Evolutionary conservation across 2,797 vertebrate species (phyloP).

Genomic region (Melanotaenia parkinsoni): DNA sequence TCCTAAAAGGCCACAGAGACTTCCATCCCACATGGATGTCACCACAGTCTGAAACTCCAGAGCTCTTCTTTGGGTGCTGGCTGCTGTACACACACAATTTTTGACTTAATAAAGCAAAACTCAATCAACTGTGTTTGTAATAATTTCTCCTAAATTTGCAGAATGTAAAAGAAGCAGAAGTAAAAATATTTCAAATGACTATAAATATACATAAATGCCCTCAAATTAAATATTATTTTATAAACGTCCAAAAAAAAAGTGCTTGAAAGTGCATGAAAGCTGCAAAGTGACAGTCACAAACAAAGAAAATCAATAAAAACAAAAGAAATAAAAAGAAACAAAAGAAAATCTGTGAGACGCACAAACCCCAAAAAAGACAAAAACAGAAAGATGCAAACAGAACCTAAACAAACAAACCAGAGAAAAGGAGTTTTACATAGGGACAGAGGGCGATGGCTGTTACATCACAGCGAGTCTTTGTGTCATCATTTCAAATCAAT

Average conservation of each 20-base stretch:
- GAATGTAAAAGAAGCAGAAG: not conserved
- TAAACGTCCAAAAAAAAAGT: not conserved
- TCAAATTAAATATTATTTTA: not conserved
- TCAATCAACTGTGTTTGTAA: too few species aligned
- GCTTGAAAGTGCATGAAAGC: not conserved
- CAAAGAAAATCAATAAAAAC: not conserved
- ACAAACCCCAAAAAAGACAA: not conserved
- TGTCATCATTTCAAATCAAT: not conserved
- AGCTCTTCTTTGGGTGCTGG: too few species aligned
- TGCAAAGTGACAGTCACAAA: not conserved
- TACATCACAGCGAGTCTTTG: not conserved
- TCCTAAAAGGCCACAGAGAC: too few species aligned
- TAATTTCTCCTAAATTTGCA: not conserved
- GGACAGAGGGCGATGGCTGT: not conserved
- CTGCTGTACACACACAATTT: too few species aligned
- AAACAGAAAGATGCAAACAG: too few species aligned
- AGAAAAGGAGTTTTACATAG: not conserved
- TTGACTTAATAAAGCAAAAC: too few species aligned
- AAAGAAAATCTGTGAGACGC: not conserved
- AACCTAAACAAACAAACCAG: not conserved
- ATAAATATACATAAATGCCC: not conserved
- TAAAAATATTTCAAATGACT: not conserved
- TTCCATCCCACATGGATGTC: too few species aligned
- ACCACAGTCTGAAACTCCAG: too few species aligned
- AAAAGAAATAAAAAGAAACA: not conserved